Base-by-base conservation (phyloP, 1,140 invertebrate genomes). In the Plutomurus gul region DNA sequence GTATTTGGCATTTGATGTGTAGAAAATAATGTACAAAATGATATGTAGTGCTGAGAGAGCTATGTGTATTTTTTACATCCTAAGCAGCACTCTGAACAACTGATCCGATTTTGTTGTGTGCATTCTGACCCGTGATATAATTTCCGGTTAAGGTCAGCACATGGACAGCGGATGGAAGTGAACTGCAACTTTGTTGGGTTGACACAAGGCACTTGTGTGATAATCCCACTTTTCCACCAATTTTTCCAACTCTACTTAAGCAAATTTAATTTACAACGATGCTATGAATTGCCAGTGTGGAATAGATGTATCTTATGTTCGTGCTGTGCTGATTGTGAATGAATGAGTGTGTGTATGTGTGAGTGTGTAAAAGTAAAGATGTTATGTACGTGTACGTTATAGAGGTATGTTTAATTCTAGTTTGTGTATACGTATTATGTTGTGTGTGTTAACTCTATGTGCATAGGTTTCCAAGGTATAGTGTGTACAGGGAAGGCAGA, bases 311-410 rank as follows among this genome's bases (percentile, higher is more conserved):
- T 65, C 27, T 65, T 65, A 65, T 65, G 56, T 65, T 65, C 56
- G 56, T 65, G 56, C 30, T 65, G 56, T 65, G 25, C 56, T 65
- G 56, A 65, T 65, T 65, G 56, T 65, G 56, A 65, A 65, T 65
- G 56, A 65, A 65, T 65, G 56, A 65, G 56, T 65, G 36, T 36
- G 56, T 65, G 56, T 65, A 27, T 56, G 56, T 65, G 56, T 43
- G n/a, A 43, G 39, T 65, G 56, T 65, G n/a, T n/a, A 65, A 65
- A 65, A 65, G 56, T 65, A 65, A 65, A 65, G 56, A 65, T 65
- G 56, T 65, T 65, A 27, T 56, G 51, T 16, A 56, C 30, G 56
- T 65, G 56, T 65, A 65, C 36, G 22, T 30, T 33, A 13, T 65
- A 25, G n/a, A n/a, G n/a, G n/a, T n/a, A n/a, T 65, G 56, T 30